phyloP scores from a whole-genome alignment of 2,113 vertebrate species.

The Peromyscus maniculatus region DNA sequence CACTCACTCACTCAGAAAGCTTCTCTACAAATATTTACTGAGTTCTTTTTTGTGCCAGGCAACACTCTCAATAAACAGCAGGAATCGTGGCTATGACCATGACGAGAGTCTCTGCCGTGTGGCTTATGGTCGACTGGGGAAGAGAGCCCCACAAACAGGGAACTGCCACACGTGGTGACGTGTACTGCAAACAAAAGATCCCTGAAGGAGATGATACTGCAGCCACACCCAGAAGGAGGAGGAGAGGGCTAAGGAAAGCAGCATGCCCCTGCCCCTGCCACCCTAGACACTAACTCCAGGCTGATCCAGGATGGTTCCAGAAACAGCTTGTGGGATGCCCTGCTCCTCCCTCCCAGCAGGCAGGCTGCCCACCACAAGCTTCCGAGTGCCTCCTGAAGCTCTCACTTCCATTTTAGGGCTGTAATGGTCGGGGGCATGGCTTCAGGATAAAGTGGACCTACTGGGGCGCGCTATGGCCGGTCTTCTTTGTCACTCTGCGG shows the following conservation, averaged over 20 bases:
- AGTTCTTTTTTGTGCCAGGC: neutral
- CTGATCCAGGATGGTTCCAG: neutral
- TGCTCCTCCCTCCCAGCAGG: neutral
- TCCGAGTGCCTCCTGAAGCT: neutral
- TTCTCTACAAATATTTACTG: constrained; percentile 11
- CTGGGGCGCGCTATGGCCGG: neutral
- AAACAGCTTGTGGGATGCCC: neutral
- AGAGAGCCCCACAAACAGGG: neutral
- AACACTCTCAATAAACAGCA: constrained; percentile 16
- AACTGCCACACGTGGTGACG: neutral
- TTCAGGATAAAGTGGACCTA: neutral
- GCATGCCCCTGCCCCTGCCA: neutral
- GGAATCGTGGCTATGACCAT: neutral
- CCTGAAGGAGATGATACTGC: neutral
- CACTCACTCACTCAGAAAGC: neutral
- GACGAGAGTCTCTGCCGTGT: neutral
- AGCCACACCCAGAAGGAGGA: neutral
- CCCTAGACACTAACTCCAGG: neutral
- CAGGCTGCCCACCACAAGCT: neutral
- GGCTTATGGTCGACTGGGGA: neutral
- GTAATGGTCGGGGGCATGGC: neutral
- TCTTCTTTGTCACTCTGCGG: neutral
- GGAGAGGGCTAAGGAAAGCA: neutral
- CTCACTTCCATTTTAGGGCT: neutral
- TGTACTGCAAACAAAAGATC: neutral